These are phyloP conservation scores for Psilanteris sp. DNA, from an alignment of 1,140 invertebrate genomes.

Conservation along the genomic window DNA sequence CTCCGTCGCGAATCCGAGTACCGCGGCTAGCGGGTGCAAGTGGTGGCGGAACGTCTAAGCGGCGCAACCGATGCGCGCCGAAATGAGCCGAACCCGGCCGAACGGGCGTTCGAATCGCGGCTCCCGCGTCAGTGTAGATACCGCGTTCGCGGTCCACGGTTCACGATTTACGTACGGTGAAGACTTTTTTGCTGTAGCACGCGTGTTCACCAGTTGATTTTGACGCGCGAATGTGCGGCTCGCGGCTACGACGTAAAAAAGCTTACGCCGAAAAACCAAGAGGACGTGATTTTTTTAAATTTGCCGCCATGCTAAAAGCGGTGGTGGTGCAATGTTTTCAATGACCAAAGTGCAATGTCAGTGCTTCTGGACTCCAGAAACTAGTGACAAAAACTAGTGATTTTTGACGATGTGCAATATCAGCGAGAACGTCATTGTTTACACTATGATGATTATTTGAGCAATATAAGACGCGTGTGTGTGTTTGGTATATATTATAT, in stretches of 20 bases:
- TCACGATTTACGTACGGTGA: slow-evolving; percentile 75
- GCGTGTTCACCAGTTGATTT: slow-evolving; percentile 59
- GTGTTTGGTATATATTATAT: too few relatives aligned
- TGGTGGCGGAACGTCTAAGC: slow-evolving; percentile 62
- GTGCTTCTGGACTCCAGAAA: slow-evolving; percentile 19
- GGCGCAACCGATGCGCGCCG: slow-evolving; percentile 67
- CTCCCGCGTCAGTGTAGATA: slow-evolving; percentile 80
- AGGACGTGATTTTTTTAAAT: slow-evolving; percentile 15
- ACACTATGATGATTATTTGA: too few relatives aligned
- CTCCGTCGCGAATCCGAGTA: slow-evolving; percentile 31
- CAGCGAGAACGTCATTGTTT: too few relatives aligned
- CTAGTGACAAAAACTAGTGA: slow-evolving; percentile 40
- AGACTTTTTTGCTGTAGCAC: slow-evolving; percentile 56
- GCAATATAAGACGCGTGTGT: too few relatives aligned
- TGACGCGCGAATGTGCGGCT: slow-evolving; percentile 16
- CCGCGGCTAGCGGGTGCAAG: slow-evolving; percentile 5
- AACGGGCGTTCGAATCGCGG: slow-evolving; percentile 77
- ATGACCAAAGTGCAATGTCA: slow-evolving; percentile 17
- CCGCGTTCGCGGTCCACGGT: slow-evolving; percentile 80
- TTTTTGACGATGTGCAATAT: slow-evolving; percentile 18
- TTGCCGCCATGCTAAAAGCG: slow-evolving; percentile 15
- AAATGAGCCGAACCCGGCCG: slow-evolving; percentile 71
- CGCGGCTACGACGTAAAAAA: not conserved
- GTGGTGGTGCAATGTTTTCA: slow-evolving; percentile 21
- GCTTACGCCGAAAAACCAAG: not conserved